phyloP scores from a whole-genome alignment of 2,113 vertebrate species.

The Ceuthmochares aereus region DNA sequence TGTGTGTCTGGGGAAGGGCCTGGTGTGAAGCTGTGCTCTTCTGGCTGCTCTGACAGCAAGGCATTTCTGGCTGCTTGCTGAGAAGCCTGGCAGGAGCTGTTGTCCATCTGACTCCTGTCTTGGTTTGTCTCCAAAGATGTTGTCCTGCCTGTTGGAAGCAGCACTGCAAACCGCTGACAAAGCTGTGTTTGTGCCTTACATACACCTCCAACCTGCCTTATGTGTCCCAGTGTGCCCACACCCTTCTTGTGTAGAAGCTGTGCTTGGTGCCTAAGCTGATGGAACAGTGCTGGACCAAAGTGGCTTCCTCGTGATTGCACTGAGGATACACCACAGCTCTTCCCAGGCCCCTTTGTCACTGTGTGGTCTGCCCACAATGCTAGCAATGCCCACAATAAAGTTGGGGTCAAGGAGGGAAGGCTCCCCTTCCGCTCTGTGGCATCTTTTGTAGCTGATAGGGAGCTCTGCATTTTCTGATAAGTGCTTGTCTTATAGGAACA shows the following conservation, averaged over 20 bases:
- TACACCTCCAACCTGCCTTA: background rate
- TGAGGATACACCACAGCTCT: background rate
- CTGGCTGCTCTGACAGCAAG: background rate
- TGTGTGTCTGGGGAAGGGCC: background rate
- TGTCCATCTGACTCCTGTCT: background rate
- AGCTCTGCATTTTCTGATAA: background rate
- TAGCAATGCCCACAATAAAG: too few species aligned
- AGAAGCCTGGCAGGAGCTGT: background rate
- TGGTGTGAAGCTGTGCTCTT: background rate
- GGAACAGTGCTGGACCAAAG: background rate
- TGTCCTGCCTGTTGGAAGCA: background rate
- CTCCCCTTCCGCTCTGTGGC: background rate
- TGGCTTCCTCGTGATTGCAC: fast-evolving
- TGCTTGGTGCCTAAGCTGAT: background rate
- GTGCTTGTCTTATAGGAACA: background rate
- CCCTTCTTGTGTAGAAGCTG: background rate
- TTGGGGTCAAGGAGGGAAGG: background rate
- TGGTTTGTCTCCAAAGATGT: background rate
- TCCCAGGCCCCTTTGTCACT: background rate
- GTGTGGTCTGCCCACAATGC: background rate
- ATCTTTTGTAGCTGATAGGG: background rate
- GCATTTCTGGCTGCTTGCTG: background rate
- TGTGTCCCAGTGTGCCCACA: background rate
- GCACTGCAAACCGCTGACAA: background rate
- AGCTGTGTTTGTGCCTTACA: background rate